phyloP scores from a whole-genome alignment of 1,140 invertebrate genomes.

The Calycopis cecrops region DNA sequence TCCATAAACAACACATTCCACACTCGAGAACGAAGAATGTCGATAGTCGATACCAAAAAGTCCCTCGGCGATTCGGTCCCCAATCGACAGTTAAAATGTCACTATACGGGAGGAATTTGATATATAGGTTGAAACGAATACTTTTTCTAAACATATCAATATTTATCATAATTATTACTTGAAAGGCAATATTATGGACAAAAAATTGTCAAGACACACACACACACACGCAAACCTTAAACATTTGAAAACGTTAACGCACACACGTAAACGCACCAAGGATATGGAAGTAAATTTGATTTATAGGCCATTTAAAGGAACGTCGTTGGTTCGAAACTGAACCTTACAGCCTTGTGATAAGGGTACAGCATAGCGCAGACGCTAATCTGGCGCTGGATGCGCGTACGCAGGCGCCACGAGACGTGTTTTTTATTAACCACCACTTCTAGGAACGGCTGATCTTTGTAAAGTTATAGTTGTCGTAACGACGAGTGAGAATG shows the following conservation, averaged over 20 bases:
- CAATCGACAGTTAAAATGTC: no score
- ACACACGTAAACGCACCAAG: constrained; percentile 52
- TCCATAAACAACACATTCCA: no score
- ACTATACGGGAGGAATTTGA: no score
- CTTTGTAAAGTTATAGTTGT: no score
- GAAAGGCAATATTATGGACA: neutral
- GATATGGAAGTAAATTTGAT: constrained; percentile 50
- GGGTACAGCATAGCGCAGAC: neutral
- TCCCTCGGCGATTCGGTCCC: no score
- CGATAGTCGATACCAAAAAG: no score
- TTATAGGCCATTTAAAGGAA: constrained; percentile 38
- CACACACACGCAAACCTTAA: neutral
- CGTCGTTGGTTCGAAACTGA: constrained; percentile 7
- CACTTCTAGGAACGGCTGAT: no score
- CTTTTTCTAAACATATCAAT: neutral
- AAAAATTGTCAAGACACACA: constrained; percentile 7
- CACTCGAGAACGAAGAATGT: no score
- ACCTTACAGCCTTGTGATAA: constrained; percentile 23
- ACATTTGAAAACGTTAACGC: constrained; percentile 26
- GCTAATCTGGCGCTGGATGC: constrained; percentile 18
- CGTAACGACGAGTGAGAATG: no score
- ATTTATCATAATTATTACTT: constrained; percentile 11
- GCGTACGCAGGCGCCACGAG: constrained; percentile 53
- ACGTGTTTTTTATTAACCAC: constrained; percentile 52
- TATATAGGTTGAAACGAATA: no score